Conservation (phyloP, 2,113 vertebrate species). For the Procavia capensis region DNA sequence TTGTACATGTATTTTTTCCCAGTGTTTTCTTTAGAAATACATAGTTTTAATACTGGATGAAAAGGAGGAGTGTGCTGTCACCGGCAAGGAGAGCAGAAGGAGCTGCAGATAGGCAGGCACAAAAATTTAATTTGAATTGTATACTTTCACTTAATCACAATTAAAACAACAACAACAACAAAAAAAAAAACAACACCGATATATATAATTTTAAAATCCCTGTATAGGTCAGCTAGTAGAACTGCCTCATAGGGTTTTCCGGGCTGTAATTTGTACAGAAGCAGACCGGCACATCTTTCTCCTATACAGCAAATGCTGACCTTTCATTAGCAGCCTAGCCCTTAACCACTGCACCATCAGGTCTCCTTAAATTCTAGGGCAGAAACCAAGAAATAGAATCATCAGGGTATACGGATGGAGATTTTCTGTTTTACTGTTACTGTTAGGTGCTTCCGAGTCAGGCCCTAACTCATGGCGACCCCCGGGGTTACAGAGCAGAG, state of each 20-base stretch:
- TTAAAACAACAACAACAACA: too few relatives aligned
- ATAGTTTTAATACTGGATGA: too few relatives aligned
- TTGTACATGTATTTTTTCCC: constrained; percentile 3
- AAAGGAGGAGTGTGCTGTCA: too few relatives aligned
- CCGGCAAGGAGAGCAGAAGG: too few relatives aligned
- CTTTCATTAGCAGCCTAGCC: neutral
- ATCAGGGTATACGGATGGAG: neutral
- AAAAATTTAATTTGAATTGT: too few relatives aligned
- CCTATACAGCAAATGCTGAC: neutral
- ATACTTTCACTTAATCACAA: too few relatives aligned
- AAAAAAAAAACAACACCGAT: too few relatives aligned
- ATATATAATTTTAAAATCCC: neutral
- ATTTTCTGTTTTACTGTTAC: neutral
- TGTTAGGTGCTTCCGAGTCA: neutral
- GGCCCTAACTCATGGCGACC: neutral
- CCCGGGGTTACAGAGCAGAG: neutral
- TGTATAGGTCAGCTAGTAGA: neutral
- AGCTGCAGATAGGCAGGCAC: too few relatives aligned
- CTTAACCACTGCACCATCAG: neutral
- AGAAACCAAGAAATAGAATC: neutral
- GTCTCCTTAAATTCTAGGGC: neutral
- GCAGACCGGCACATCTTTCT: neutral
- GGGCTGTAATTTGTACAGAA: neutral
- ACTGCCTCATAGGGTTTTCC: neutral
- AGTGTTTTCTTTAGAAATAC: neutral